Base-by-base conservation (phyloP, 2,113 vertebrate genomes). In the Rhipidura dahli region DNA sequence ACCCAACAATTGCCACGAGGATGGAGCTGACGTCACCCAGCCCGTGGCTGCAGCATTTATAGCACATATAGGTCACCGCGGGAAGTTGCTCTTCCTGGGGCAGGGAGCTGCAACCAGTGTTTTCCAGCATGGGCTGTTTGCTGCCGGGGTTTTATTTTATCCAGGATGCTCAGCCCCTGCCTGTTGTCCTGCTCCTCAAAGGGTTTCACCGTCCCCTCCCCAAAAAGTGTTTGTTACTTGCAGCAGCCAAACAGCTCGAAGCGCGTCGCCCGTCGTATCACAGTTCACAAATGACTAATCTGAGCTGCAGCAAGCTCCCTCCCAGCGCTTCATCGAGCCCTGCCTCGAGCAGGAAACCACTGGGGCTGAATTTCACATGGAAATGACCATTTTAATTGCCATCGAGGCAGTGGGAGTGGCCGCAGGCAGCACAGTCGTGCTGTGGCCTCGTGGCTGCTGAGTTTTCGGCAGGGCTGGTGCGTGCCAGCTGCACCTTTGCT, bases 21-120 rank as follows among this genome's bases (percentile, higher is more conserved):
- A 83, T 83, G 95, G 79, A 59, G 92, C 87, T 96, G 31, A 93
- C 93, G 92, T 95, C 95, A 96, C 5, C 23, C 92, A 8, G 79
- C 6, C 90, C 35, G 9, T 61, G 79, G 81, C 96, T 95, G 94
- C 93, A 37, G 95, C 93, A 90, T 96, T 95, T 96, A 94, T 96
- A 96, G 94, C 82, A 75, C 88, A 91, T 91, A 56, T 79, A 93
- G 95, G 96, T 95, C 95, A 94, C 93, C 42, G 1, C 42, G 91
- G 94, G 92, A 97, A 88, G 87, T 61, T 93, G 92, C 28, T 82
- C 87, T 95, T 96, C 94, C 93, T 56, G 90, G 90, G 82, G 93
- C 93, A 90, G 73, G 39, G 90, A 77, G 92, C 88, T 90, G 82
- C 82, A 66, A 54, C 75, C 49, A 6, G 79, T 47, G 87, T 70